These are phyloP conservation scores for Martes martes DNA, from an alignment of 2,113 vertebrate species.

Conservation along the genomic window DNA sequence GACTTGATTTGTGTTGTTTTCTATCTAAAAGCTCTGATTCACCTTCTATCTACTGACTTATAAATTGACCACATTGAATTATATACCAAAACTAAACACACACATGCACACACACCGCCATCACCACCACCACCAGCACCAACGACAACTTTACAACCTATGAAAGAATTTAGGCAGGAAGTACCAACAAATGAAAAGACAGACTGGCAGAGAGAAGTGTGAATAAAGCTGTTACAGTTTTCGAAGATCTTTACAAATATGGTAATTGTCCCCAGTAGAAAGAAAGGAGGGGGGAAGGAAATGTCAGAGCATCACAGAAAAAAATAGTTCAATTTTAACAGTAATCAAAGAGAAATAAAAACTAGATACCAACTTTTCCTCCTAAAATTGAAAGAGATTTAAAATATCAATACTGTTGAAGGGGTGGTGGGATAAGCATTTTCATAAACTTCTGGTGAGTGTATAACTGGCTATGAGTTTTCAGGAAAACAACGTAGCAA, in stretches of 20 bases:
- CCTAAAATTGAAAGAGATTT: neutral
- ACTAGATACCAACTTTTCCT: neutral
- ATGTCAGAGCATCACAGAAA: neutral
- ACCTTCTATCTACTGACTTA: neutral
- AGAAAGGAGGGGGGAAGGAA: neutral
- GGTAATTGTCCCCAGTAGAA: neutral
- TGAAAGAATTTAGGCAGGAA: neutral
- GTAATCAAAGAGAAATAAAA: neutral
- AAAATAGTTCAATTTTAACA: neutral
- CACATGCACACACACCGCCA: neutral
- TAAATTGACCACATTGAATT: neutral
- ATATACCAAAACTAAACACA: neutral
- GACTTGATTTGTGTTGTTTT: neutral
- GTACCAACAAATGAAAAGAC: neutral
- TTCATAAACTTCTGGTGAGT: neutral
- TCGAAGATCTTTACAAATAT: neutral
- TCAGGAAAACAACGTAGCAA: neutral
- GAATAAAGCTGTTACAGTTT: neutral
- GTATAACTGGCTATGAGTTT: neutral
- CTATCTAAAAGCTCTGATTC: neutral
- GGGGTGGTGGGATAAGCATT: neutral
- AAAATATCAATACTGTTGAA: neutral
- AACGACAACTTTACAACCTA: neutral
- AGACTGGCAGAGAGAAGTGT: neutral
- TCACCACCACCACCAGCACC: neutral